A percentile compares a stretch with the other conserved stretches of the same genome.
These are phyloP conservation scores for Baronia brevicornis DNA, from an alignment of 2,888 invertebrate species.

Conservation along the genomic window DNA sequence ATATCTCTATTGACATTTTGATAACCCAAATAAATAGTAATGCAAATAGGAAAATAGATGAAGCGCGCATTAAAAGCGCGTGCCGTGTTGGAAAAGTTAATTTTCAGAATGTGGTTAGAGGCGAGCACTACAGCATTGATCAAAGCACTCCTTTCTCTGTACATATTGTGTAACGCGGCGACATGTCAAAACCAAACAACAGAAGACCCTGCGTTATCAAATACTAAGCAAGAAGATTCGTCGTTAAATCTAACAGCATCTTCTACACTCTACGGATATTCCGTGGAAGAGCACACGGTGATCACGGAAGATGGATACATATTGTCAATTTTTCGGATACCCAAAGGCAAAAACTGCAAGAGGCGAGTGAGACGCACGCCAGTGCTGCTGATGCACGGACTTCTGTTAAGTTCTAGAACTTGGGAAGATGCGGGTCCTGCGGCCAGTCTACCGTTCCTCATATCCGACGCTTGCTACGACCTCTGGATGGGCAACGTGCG, in stretches of 20 bases:
- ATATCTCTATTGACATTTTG: too few relatives aligned
- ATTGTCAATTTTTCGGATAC: conserved; percentile 40
- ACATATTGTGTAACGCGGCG: too few relatives aligned
- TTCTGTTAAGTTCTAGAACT: conserved; percentile 44
- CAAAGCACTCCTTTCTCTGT: too few relatives aligned
- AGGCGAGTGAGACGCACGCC: conserved; percentile 29
- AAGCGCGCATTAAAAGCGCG: too few relatives aligned
- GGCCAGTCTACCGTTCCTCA: conserved; percentile 30
- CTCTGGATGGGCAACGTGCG: conserved; percentile 42
- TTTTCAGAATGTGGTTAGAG: too few relatives aligned
- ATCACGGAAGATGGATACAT: conserved; percentile 51
- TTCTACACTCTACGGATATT: conserved; percentile 33
- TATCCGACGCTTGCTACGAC: conserved; percentile 33
- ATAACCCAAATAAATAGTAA: too few relatives aligned
- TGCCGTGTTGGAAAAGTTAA: too few relatives aligned
- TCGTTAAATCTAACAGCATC: conserved; percentile 39
- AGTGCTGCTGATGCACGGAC: conserved; percentile 50
- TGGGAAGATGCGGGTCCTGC: conserved; percentile 48
- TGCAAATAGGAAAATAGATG: too few relatives aligned
- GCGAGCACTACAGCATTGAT: too few relatives aligned
- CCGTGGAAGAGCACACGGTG: conserved; percentile 39
- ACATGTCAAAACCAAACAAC: too few relatives aligned
- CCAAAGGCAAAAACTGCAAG: conserved; percentile 30
- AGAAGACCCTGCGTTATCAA: too few relatives aligned
- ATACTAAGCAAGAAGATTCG: too few relatives aligned